Base-by-base conservation (phyloP, 2,888 invertebrate genomes). In the Cantharis lateralis region DNA sequence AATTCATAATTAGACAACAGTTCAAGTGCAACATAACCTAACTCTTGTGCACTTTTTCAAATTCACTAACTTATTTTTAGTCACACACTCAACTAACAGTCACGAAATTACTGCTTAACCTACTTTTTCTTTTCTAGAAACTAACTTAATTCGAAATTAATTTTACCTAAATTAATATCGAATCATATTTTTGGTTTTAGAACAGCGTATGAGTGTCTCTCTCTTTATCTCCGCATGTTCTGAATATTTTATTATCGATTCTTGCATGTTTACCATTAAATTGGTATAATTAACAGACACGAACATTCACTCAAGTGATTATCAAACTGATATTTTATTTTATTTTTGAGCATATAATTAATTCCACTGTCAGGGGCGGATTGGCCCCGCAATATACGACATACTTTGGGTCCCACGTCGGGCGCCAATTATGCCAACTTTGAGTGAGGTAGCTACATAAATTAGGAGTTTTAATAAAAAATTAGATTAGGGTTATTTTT, bases 51-150 rank as follows among this genome's bases (percentile, higher is more conserved):
- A 72, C 26, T 70, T 72, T 62, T 71, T 72, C 26, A 26, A 72
- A 70, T 75, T 72, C 75, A 72, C 75, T 68, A 26, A 62, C 63
- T 28, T 72, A 74, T 76, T 79, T 81, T 79, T 82, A 82, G 80
- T 83, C 82, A 81, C 82, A 81, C 83, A 83, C 82, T 82, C 80
- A 82, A 81, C 80, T 83, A 82, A 82, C 82, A 82, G 83, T 83
- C 83, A 84, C 83, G 81, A 83, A 81, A 79, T 78, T 77, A 80
- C 75, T 75, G 73, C 78, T 78, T 78, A 70, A 69, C 72, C 68
- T 68, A 48, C n/a, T 68, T 61, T 77, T 68, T 68, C 71, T 68
- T 68, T 70, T 71, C 26, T 71, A 18, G n/a, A 20, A 10, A 28
- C 26, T 26, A 26, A 26, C 26, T 28, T 66, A 15, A 71, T 68